Evolutionary conservation across 2,113 vertebrate genomes (phyloP).

Genomic region (Tachysurus vachellii): DNA sequence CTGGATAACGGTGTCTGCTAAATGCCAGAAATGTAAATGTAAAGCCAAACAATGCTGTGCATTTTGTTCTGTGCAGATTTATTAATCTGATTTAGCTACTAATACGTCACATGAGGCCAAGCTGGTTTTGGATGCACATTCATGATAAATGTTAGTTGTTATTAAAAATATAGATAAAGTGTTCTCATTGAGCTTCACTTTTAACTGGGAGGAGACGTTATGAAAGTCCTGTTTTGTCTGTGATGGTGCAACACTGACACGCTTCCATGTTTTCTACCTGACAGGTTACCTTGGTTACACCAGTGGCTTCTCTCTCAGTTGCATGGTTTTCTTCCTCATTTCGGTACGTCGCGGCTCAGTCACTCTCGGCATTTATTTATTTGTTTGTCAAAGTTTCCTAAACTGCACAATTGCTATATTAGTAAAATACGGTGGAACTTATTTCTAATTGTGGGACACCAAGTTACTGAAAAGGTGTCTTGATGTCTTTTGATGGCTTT

Average conservation of each 20-base stretch:
- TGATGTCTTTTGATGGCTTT: neutral
- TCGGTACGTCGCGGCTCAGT: conserved; percentile 68
- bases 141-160: neutral
- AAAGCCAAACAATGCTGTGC: neutral
- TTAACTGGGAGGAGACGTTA: neutral
- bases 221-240: neutral
- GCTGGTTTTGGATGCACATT: neutral
- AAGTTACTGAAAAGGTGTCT: neutral
- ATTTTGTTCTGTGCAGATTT: too few relatives aligned
- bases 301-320: conserved; percentile 97
- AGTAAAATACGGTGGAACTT: neutral
- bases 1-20: too few relatives aligned
- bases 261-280: conserved; percentile 33
- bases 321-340: conserved; percentile 95
- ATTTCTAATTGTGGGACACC: neutral
- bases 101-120: neutral
- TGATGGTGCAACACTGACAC: conserved; percentile 2
- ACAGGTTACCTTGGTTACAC: conserved; percentile 94
- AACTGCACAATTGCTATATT: neutral
- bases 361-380: neutral
- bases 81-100: neutral
- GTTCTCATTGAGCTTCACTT: conserved; percentile 8
- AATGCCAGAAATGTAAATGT: neutral
- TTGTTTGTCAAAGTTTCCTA: neutral
- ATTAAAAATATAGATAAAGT: neutral